Evolutionary conservation across 2,113 vertebrate genomes (phyloP).

Genomic region (Xiphophorus hellerii): DNA sequence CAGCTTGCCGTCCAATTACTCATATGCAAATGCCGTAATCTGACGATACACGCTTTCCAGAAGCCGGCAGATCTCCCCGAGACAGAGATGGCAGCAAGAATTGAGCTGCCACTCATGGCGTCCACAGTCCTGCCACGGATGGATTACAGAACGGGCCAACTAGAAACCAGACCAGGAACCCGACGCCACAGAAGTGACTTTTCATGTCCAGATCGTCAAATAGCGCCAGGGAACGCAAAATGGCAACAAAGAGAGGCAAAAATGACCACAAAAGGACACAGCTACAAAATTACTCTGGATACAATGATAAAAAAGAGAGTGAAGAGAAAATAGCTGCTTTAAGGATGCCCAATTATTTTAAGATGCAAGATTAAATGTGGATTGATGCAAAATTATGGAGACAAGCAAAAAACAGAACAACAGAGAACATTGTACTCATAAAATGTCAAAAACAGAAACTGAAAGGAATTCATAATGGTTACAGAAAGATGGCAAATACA

Average conservation of each 20-base stretch:
- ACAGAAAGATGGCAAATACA: neutral
- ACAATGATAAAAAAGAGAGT: neutral
- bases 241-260: neutral
- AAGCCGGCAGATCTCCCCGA: conserved; percentile 11
- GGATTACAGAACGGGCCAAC: neutral
- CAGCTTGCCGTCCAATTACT: conserved; percentile 33
- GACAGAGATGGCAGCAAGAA: conserved; percentile 11
- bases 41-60: conserved; percentile 14
- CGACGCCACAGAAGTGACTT: neutral
- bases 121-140: conserved; percentile 1
- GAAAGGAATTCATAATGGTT: neutral
- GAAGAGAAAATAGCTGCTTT: neutral
- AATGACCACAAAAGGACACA: neutral
- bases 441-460: neutral
- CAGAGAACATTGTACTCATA: neutral
- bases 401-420: neutral
- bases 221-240: neutral
- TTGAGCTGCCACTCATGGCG: neutral
- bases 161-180: conserved; percentile 1
- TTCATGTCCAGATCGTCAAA: conserved; percentile 13
- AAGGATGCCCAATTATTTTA: neutral
- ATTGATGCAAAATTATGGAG: neutral
- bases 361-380: neutral
- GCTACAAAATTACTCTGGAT: neutral
- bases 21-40: conserved; percentile 45